Conservation (phyloP, 2,113 vertebrate genomes). For the Notarius quadriscutis region DNA sequence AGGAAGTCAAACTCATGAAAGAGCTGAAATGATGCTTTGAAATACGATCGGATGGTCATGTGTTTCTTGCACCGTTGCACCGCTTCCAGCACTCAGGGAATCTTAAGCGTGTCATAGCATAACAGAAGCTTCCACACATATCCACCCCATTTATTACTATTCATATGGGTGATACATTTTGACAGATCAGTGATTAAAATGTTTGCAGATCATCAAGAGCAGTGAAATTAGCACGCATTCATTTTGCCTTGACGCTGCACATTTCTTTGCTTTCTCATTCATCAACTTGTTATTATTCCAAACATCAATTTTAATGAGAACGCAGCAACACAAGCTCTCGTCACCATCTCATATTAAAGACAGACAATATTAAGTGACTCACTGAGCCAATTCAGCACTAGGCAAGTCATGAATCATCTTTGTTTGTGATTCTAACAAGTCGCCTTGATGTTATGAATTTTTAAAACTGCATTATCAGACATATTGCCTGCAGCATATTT, state of each 20-base stretch:
- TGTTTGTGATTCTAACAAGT: conserved; percentile 17
- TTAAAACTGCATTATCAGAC: neutral
- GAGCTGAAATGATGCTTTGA: neutral
- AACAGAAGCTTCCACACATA: neutral
- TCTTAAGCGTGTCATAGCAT: neutral
- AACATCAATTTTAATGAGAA: conserved; percentile 30
- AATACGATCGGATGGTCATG: neutral
- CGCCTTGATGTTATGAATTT: neutral
- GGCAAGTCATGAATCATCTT: neutral
- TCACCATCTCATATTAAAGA: conserved; percentile 7
- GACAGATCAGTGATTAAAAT: conserved; percentile 11
- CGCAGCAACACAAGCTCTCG: neutral
- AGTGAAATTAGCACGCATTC: conserved; percentile 36
- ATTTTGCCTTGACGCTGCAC: conserved; percentile 27
- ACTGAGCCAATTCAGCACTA: neutral
- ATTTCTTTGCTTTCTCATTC: conserved; percentile 26
- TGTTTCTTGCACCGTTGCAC: neutral
- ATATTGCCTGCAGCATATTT: neutral
- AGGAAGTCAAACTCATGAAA: neutral
- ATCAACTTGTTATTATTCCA: conserved; percentile 1
- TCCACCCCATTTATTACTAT: neutral
- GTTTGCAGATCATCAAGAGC: conserved; percentile 5
- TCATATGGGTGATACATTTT: neutral
- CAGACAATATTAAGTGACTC: neutral
- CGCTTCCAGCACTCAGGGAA: neutral